A percentile compares a stretch with the other conserved stretches of the same genome.
Evolutionary conservation across 2,888 invertebrate genomes (phyloP).

Genomic region (Drosophila melanosoma): DNA sequence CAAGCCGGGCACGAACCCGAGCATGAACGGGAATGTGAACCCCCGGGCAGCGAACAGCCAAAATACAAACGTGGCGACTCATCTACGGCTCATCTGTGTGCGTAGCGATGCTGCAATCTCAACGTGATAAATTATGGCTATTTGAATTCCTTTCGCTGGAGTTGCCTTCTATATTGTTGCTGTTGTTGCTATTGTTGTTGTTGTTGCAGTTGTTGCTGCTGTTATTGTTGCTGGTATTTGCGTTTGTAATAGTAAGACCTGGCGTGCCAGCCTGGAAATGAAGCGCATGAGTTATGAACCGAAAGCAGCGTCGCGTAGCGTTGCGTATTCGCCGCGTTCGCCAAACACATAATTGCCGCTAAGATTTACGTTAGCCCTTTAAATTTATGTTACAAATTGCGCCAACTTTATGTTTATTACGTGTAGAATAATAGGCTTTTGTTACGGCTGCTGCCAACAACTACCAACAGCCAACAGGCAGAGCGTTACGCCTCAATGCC

Average conservation of each 20-base stretch:
- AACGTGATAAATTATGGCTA: slow-evolving; percentile 78
- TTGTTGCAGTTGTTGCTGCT: slow-evolving; percentile 15
- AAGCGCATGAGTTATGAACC: slow-evolving; percentile 78
- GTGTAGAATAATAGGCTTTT: slow-evolving; percentile 79
- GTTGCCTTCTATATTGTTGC: slow-evolving; percentile 30
- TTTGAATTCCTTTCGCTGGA: slow-evolving; percentile 75
- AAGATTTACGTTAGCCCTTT: slow-evolving; percentile 77
- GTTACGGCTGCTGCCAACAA: slow-evolving; percentile 60
- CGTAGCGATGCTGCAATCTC: slow-evolving; percentile 74
- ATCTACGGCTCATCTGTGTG: slow-evolving; percentile 52
- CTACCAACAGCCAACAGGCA: slow-evolving; percentile 43
- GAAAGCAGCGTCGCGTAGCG: slow-evolving; percentile 32
- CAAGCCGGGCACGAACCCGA: slow-evolving; percentile 20
- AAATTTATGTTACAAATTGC: slow-evolving; percentile 80
- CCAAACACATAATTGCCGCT: slow-evolving; percentile 79
- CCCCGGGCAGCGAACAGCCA: slow-evolving; percentile 21
- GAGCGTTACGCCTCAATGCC: slow-evolving; percentile 22
- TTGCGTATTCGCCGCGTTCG: slow-evolving; percentile 66
- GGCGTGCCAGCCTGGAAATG: slow-evolving; percentile 58
- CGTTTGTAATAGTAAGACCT: slow-evolving; percentile 34
- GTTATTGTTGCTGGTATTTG: slow-evolving; percentile 18
- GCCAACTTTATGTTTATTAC: slow-evolving; percentile 79
- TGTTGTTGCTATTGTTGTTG: slow-evolving; percentile 15
- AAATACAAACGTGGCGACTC: slow-evolving; percentile 41
- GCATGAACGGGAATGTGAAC: slow-evolving; percentile 18